These are phyloP conservation scores for Muntiacus reevesi DNA, from an alignment of 2,113 vertebrate genomes.

Conservation along the genomic window DNA sequence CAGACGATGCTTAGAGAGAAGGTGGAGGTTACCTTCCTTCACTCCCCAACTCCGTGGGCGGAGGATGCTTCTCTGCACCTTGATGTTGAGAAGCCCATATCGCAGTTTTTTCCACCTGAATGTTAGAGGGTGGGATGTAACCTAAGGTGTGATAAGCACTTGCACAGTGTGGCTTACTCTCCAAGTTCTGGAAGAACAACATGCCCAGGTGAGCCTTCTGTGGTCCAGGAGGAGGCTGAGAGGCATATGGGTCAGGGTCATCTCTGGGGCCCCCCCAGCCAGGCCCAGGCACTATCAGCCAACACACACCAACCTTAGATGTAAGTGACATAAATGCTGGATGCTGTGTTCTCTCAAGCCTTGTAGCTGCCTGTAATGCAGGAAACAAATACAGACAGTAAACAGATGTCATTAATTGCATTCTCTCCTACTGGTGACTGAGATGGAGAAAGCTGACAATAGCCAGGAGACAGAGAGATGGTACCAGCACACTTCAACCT, in stretches of 20 bases:
- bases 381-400: neutral
- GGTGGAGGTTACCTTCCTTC: neutral
- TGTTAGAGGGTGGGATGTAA: neutral
- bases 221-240: neutral
- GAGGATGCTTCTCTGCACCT: neutral
- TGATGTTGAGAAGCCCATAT: neutral
- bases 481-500: neutral
- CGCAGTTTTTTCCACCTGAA: neutral
- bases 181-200: neutral
- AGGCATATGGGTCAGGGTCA: neutral
- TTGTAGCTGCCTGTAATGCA: neutral
- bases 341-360: neutral
- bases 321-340: neutral
- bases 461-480: neutral
- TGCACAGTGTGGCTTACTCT: neutral
- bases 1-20: neutral
- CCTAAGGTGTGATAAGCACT: neutral
- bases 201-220: neutral
- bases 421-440: neutral
- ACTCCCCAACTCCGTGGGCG: accelerated
- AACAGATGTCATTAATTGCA: neutral
- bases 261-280: neutral
- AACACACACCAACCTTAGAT: neutral
- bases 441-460: neutral
- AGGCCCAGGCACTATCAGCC: neutral